Conservation (phyloP, 2,888 invertebrate species). For the Drosophila seclusa region DNA sequence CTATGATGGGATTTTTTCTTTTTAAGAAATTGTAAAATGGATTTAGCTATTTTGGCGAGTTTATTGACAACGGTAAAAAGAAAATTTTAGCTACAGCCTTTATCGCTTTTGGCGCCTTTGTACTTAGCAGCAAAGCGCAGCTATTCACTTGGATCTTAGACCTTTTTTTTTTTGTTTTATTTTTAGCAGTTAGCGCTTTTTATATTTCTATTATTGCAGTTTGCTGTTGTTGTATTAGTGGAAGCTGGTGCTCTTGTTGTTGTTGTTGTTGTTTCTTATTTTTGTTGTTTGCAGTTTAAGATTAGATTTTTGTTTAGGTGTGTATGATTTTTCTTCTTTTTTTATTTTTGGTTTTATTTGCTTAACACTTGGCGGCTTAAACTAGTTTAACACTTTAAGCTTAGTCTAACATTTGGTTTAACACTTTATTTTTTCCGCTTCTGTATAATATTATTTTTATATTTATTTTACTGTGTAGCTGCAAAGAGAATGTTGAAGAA, state of each 20-base stretch:
- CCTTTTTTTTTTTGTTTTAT: slow-evolving; percentile 13
- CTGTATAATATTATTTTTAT: slow-evolving; percentile 24
- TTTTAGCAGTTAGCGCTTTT: slow-evolving; percentile 19
- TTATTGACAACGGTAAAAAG: slow-evolving; percentile 70
- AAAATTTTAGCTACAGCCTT: slow-evolving; percentile 49
- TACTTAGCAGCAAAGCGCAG: slow-evolving; percentile 39
- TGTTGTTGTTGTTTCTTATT: slow-evolving; percentile 10
- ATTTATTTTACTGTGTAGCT: slow-evolving; percentile 53
- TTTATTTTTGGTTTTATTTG: slow-evolving; percentile 32
- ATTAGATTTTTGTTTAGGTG: slow-evolving; percentile 7
- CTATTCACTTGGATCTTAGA: slow-evolving; percentile 40
- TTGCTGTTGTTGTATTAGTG: slow-evolving; percentile 46
- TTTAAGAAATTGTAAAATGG: slow-evolving; percentile 84
- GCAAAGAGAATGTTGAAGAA: slow-evolving; percentile 60
- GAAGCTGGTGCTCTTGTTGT: slow-evolving; percentile 37
- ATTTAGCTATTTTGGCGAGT: slow-evolving; percentile 85
- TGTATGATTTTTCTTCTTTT: slow-evolving; percentile 3
- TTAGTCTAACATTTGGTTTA: slow-evolving; percentile 78
- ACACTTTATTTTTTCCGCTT: slow-evolving; percentile 58
- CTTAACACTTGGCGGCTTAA: slow-evolving; percentile 61
- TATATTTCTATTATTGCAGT: slow-evolving; percentile 9
- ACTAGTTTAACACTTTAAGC: slow-evolving; percentile 76
- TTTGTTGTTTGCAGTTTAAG: slow-evolving; percentile 14
- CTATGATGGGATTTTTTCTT: slow-evolving; percentile 83
- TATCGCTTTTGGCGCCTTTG: slow-evolving; percentile 5